phyloP scores from a whole-genome alignment of 2,113 vertebrate species.

The Odocoileus virginianus region DNA sequence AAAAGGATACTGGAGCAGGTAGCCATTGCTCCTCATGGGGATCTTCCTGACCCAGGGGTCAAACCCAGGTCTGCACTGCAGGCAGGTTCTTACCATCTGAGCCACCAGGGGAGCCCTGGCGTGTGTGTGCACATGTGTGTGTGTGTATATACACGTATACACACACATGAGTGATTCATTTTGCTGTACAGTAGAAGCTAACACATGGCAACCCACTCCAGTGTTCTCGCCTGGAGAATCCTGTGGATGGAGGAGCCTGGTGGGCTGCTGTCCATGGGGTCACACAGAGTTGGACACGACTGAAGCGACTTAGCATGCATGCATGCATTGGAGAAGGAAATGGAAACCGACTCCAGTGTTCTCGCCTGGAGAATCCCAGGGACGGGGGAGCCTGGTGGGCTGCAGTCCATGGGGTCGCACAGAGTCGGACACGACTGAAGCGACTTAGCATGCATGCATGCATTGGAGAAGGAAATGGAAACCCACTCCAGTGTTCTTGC shows the following conservation, averaged over 20 bases:
- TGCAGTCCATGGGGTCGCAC: no score
- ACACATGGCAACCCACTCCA: neutral
- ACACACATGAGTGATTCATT: neutral
- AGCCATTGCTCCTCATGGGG: neutral
- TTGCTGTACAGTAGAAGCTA: neutral
- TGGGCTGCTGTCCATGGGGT: no score
- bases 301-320: neutral
- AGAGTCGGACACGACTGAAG: no score
- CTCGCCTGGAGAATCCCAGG: no score
- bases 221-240: no score
- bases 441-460: no score
- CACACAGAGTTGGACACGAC: rapidly evolving
- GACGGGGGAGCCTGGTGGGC: no score
- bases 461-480: no score
- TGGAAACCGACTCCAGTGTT: no score
- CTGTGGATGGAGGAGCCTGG: rapidly evolving
- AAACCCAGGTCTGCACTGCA: neutral
- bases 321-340: no score
- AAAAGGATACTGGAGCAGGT: neutral
- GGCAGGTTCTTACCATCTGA: neutral
- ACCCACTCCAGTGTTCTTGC: no score
- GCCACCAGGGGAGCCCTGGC: no score
- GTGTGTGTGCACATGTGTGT: rapidly evolving
- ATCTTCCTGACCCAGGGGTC: neutral
- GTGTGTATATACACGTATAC: neutral